Evolutionary conservation across 2,888 invertebrate species (phyloP).

Genomic region (Caenorhabditis virilis): DNA sequence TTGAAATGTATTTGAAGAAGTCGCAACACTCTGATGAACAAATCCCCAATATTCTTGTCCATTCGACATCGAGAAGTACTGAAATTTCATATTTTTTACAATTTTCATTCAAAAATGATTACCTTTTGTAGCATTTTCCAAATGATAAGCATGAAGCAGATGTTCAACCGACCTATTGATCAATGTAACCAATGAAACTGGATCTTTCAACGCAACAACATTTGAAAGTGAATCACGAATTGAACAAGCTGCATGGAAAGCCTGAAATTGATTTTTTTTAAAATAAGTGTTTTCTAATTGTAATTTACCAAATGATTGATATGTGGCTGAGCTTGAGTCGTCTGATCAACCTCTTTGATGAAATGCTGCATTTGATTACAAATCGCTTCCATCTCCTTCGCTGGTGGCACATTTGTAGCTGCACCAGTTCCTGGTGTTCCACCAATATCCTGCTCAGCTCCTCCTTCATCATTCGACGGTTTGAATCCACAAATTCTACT

Average conservation of each 20-base stretch:
- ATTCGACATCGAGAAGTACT: constrained; percentile 48
- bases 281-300: too few species aligned
- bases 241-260: constrained; percentile 44
- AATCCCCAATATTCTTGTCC: constrained; percentile 50
- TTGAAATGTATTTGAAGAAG: constrained; percentile 34
- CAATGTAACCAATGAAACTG: constrained; percentile 15
- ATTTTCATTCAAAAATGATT: constrained; percentile 4
- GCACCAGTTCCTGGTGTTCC: constrained; percentile 6
- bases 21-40: constrained; percentile 51
- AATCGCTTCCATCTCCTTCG: constrained; percentile 34
- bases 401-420: neutral
- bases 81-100: constrained; percentile 3
- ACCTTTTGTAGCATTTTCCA: constrained; percentile 17
- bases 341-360: constrained; percentile 49
- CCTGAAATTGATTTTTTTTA: too few species aligned
- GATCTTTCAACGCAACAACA: constrained; percentile 38
- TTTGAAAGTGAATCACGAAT: constrained; percentile 45
- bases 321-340: constrained; percentile 43
- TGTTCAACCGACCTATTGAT: constrained; percentile 52
- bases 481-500: constrained; percentile 66
- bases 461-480: constrained; percentile 14
- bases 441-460: neutral
- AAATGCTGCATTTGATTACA: constrained; percentile 27
- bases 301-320: too few species aligned
- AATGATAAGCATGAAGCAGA: constrained; percentile 47